Percentiles rank a stretch among this genome's conserved stretches.
Evolutionary conservation across 2,797 vertebrate species (phyloP).

Genomic region (Myotis vivesi): DNA sequence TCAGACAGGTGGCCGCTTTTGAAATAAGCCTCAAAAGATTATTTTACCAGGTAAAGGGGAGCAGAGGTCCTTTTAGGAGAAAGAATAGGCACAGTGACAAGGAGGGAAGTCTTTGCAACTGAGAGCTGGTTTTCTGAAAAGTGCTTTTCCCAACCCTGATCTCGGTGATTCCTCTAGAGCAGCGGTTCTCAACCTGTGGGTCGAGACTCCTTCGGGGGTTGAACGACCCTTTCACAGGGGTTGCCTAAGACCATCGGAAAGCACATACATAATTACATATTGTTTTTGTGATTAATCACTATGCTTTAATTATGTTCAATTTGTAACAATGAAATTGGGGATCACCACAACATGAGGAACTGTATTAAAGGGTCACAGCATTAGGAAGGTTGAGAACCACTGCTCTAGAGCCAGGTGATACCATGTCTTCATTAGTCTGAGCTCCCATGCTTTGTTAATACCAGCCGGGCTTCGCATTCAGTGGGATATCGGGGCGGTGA

Average conservation of each 20-base stretch:
- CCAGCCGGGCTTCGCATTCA: background rate
- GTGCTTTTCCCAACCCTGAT: background rate
- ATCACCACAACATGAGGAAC: no score
- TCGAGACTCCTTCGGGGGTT: no score
- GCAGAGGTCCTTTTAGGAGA: background rate
- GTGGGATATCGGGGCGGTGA: background rate
- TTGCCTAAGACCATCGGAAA: no score
- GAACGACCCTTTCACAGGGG: no score
- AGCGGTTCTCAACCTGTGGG: no score
- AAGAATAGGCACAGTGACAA: background rate
- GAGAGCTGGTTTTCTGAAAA: background rate
- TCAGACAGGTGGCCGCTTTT: background rate
- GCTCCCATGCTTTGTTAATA: background rate
- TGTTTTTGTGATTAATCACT: no score
- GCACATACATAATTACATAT: no score
- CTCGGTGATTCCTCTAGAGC: background rate
- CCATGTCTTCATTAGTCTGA: background rate
- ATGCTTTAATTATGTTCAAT: no score
- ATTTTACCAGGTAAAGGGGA: background rate
- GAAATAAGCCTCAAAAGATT: background rate
- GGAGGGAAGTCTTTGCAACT: background rate
- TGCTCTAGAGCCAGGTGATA: no score
- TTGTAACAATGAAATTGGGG: no score
- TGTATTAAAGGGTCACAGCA: no score
- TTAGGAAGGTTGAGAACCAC: no score